Base-by-base conservation (phyloP, 1,140 invertebrate species). In the Choristoneura fumiferana region DNA sequence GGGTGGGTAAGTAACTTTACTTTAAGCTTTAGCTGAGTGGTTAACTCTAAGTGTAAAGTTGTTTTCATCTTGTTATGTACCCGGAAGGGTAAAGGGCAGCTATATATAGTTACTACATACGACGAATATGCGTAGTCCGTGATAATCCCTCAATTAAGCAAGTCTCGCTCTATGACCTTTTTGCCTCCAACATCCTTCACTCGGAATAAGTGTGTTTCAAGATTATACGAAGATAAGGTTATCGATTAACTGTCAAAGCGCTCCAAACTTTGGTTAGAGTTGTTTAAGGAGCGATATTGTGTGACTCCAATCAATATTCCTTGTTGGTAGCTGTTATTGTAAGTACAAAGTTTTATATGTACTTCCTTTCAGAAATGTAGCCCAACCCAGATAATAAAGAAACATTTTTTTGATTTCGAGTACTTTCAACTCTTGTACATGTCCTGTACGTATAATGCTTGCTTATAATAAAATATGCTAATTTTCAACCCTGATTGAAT, bases 81-180 rank as follows among this genome's bases (percentile, higher is more conserved):
- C 6, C 2, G 22, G 6, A 29, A 29, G 22, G 22, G 22, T 29
- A 29, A 29, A 29, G 22, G 64, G 43, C 37, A 66, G 59, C 60
- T 63, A 57, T 45, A 22, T 15, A 10, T 38, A 18, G 35, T 29
- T 57, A 56, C 54, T 62, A 62, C 63, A 64, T 58, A 62, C 66
- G 66, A 64, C 66, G 66, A 72, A 67, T 69, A 66, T 60, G 54
- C 67, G 22, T 62, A 69, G 62, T 67, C 63, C 65, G 64, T 49
- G 54, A 65, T 67, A 73, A 73, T 73, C 67, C 60, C 59, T 60
- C 70, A 67, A 65, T 69, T 72, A 72, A 69, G 67, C 63, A 62
- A 69, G 65, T 63, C 66, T 69, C 68, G 66, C 37, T 58, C 54
- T 64, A 57, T 67, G 55, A 60, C 58, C 58, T 63, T 58, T 63